Evolutionary conservation across 2,888 invertebrate species (phyloP), one percentile per base, ranked within the genome.

Genomic region (Drosophila aldrichi): DNA sequence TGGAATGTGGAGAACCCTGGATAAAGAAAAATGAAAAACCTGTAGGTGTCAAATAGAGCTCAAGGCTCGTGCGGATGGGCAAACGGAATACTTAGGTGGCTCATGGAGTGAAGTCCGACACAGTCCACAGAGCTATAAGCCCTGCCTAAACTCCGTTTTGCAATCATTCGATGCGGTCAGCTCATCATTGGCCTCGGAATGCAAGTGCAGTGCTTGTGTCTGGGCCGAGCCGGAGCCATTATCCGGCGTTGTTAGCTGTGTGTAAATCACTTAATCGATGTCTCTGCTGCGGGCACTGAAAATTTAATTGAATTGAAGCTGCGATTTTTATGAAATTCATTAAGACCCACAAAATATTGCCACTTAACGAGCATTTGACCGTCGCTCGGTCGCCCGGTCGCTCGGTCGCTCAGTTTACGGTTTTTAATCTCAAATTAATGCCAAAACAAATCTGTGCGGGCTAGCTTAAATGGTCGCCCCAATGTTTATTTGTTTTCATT

Each of bases 361-460:
- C 44, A 63, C 60, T 70, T 65, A 63, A 67, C 64, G 66, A 68
- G 56, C 57, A 54, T 41, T 62, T 49, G 60, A 51, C 65, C 57
- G 48, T 63, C 32, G 12, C 29, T 4, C 29, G n/a, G 16, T 25
- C 46, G 44, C 7, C 9, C 9, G n/a, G 29, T n/a, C 10, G 16
- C 4, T 25, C 25, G 5, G n/a, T n/a, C 16, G 9, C 5, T 29
- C n/a, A n/a, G 12, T 41, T 32, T 60, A 72, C 61, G 79, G 71
- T 65, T 75, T 70, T 78, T 84, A 84, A 87, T 87, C 87, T 72
- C 70, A 61, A 82, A 73, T 80, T 74, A 84, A 84, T 80, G 68
- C 74, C 80, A 70, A 72, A 87, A 76, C 74, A 87, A 84, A 87
- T 82, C 87, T 74, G 77, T 82, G 84, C 82, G 82, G 84, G 84